Conservation (phyloP, 2,113 vertebrate genomes). For the Gymnorhina tibicen region DNA sequence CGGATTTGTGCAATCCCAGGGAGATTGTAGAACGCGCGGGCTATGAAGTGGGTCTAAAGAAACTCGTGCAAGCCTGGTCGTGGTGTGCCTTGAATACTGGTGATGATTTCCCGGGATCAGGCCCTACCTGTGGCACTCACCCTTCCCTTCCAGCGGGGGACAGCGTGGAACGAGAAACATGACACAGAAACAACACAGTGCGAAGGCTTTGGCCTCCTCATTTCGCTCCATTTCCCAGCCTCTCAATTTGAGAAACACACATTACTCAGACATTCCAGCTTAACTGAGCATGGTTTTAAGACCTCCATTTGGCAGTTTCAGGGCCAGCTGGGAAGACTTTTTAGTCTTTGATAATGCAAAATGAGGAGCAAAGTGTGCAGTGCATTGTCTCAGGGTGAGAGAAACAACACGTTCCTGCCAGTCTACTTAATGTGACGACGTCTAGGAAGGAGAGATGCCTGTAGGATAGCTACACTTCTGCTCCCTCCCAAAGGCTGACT, state of each 20-base stretch:
- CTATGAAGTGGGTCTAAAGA: background rate
- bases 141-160: background rate
- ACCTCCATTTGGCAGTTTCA: background rate
- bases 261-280: background rate
- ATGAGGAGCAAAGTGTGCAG: background rate
- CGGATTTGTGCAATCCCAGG: background rate
- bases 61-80: background rate
- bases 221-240: background rate
- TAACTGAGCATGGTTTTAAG: background rate
- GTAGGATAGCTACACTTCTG: background rate
- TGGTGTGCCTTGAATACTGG: background rate
- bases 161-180: background rate
- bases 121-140: background rate
- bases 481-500: background rate
- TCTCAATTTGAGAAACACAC: background rate
- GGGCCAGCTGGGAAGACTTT: background rate
- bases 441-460: background rate
- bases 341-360: background rate
- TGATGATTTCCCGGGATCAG: background rate
- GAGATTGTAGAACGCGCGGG: background rate
- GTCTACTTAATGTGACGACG: fast-evolving
- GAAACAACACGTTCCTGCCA: background rate
- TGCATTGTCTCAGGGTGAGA: background rate
- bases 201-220: background rate
- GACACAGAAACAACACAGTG: background rate